Evolutionary conservation across 2,113 vertebrate species (phyloP).

Genomic region (Crocuta crocuta): DNA sequence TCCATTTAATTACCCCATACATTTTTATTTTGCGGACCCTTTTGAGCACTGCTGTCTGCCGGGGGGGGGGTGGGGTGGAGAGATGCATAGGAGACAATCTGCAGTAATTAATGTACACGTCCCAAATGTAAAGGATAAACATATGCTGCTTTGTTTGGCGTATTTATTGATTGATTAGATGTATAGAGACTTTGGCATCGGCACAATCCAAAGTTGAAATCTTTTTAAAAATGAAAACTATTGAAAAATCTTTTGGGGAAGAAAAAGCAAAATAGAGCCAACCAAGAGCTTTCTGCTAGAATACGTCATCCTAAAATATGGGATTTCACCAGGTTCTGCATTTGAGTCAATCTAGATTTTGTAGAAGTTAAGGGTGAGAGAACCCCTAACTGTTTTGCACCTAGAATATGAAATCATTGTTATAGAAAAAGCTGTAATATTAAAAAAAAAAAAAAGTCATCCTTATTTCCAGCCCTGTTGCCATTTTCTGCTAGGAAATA

Average conservation of each 20-base stretch:
- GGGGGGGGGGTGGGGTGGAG: conserved; percentile 15
- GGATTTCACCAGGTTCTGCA: conserved; percentile 41
- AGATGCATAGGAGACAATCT: conserved; percentile 85
- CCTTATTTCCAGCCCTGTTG: not conserved
- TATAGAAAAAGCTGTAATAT: not conserved
- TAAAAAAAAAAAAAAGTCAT: not conserved
- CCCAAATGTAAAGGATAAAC: conserved; percentile 86
- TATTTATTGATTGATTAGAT: conserved; percentile 77
- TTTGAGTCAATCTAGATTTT: conserved; percentile 52
- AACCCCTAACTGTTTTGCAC: conserved; percentile 40
- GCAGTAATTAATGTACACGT: conserved; percentile 87
- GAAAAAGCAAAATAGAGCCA: conserved; percentile 47
- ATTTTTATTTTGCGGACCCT: conserved; percentile 88
- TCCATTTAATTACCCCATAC: conserved; percentile 90
- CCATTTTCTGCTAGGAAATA: not conserved
- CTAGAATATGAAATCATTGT: conserved; percentile 33
- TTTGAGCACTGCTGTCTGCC: conserved; percentile 87
- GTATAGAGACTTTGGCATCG: conserved; percentile 68
- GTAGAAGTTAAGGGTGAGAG: conserved; percentile 23
- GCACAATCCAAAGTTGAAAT: conserved; percentile 63
- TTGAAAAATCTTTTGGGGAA: conserved; percentile 60
- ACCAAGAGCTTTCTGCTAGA: conserved; percentile 46
- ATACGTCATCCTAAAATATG: conserved; percentile 21
- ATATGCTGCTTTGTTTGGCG: conserved; percentile 83
- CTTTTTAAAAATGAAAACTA: conserved; percentile 70